These are phyloP conservation scores for Scytalopus superciliaris DNA, from an alignment of 2,113 vertebrate species.

Conservation along the genomic window DNA sequence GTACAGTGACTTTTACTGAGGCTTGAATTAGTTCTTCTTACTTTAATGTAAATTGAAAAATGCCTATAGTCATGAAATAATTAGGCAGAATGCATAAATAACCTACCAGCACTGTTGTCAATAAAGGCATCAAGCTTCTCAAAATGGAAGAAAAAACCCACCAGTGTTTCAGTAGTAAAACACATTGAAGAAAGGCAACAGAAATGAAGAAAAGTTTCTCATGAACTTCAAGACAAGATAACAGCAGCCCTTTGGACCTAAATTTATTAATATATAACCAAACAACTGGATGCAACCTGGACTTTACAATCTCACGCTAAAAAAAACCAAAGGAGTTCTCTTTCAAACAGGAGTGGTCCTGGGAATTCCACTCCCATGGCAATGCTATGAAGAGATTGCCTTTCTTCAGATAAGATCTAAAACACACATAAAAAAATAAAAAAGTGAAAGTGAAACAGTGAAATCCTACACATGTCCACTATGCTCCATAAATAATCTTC, in stretches of 20 bases:
- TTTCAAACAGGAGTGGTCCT: background rate
- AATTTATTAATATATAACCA: conserved; percentile 58
- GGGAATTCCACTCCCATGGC: background rate
- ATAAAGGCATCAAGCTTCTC: background rate
- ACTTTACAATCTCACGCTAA: background rate
- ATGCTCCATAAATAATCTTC: background rate
- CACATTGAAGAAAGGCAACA: background rate
- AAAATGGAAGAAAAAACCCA: background rate
- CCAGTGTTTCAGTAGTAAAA: background rate
- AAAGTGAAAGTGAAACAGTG: background rate
- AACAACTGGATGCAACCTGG: background rate
- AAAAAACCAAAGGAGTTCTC: background rate
- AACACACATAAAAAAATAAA: background rate
- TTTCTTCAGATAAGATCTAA: background rate
- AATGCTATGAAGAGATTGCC: background rate
- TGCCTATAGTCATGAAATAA: background rate
- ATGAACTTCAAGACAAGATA: background rate
- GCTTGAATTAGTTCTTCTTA: background rate
- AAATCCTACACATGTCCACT: background rate
- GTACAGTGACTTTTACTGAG: background rate
- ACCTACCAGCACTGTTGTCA: background rate
- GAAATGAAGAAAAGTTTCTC: background rate
- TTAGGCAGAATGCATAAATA: background rate
- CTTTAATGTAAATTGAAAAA: background rate
- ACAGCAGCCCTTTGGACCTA: conserved; percentile 24